Evolutionary conservation across 2,797 vertebrate genomes (phyloP).

Genomic region (Takifugu ocellatus): DNA sequence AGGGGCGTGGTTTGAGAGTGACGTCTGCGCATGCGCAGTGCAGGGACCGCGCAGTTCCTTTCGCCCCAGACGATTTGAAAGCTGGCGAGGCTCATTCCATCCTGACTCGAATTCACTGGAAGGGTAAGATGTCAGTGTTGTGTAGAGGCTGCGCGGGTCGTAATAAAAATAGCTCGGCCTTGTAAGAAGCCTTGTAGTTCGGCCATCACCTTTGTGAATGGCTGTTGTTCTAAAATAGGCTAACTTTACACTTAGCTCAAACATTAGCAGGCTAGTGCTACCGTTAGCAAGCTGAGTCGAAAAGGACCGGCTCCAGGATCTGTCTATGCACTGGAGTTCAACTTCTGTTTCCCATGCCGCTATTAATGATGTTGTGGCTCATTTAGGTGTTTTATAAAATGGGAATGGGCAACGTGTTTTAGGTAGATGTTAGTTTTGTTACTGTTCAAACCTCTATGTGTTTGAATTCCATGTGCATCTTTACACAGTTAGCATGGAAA

Average conservation of each 20-base stretch:
- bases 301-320: slow-evolving; percentile 28
- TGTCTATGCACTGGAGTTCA: slow-evolving; percentile 42
- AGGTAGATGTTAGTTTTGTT: not conserved
- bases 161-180: too few species aligned
- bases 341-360: not conserved
- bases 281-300: slow-evolving; percentile 34
- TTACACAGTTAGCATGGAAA: slow-evolving; percentile 27
- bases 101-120: slow-evolving; percentile 18
- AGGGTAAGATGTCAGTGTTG: slow-evolving; percentile 36
- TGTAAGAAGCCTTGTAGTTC: not conserved
- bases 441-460: slow-evolving; percentile 6
- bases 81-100: slow-evolving; percentile 40
- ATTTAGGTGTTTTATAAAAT: not conserved
- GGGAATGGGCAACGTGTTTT: rapidly evolving
- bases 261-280: slow-evolving; percentile 61
- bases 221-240: not conserved
- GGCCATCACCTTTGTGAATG: not conserved
- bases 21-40: slow-evolving; percentile 64
- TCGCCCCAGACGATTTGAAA: slow-evolving; percentile 72
- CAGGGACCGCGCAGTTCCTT: slow-evolving; percentile 75
- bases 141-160: not conserved
- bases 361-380: not conserved
- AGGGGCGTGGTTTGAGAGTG: slow-evolving; percentile 31
- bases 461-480: slow-evolving; percentile 11
- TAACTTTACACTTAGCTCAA: slow-evolving; percentile 48